Percentiles rank a stretch among this genome's conserved stretches.
Evolutionary conservation across 2,888 invertebrate genomes (phyloP).

Genomic region (Halictus ligatus): DNA sequence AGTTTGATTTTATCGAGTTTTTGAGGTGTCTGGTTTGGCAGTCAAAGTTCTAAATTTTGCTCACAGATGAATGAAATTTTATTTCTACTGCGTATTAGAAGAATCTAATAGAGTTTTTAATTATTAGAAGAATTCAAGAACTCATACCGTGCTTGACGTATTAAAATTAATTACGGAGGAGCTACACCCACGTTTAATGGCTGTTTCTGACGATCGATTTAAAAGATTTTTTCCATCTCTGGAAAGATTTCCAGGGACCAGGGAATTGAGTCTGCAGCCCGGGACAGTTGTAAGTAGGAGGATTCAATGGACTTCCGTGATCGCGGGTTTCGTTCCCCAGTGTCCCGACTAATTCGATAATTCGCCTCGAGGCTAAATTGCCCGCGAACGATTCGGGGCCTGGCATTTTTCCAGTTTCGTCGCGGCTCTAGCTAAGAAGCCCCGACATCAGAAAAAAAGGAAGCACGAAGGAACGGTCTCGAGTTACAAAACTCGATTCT

Average conservation of each 20-base stretch:
- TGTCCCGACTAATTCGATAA: constrained; percentile 15
- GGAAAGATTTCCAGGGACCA: neutral
- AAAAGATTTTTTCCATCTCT: neutral
- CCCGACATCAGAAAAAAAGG: neutral
- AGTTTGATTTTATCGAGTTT: no score
- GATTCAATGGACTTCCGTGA: constrained; percentile 16
- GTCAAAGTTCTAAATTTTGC: no score
- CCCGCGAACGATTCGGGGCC: constrained; percentile 4
- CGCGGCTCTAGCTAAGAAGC: constrained; percentile 3
- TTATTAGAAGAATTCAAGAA: no score
- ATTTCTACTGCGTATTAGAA: no score
- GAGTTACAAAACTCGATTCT: neutral
- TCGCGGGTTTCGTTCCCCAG: constrained; percentile 6
- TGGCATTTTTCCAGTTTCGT: constrained; percentile 33
- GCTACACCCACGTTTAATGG: neutral
- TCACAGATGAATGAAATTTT: no score
- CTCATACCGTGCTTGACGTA: no score
- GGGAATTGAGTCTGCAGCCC: constrained; percentile 6
- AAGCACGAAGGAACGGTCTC: neutral
- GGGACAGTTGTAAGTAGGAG: neutral
- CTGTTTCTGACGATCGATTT: neutral
- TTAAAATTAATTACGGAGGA: neutral
- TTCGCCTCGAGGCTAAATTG: constrained; percentile 4
- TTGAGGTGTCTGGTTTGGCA: no score
- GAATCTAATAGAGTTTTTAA: no score